phyloP scores from a whole-genome alignment of 2,113 vertebrate species.

The Microcebus murinus region DNA sequence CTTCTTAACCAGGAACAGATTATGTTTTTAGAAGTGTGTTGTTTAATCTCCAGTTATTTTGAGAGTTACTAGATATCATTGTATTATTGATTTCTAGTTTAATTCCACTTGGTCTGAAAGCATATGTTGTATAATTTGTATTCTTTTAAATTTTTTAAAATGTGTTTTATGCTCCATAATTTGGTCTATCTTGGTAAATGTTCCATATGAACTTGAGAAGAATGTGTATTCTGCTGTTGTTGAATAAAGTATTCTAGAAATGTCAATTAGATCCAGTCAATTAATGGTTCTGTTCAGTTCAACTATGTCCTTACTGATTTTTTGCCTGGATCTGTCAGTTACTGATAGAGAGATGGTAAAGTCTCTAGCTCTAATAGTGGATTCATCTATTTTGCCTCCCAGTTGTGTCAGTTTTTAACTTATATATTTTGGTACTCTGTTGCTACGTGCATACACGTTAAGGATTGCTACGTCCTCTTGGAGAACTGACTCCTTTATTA shows the following conservation, averaged over 20 bases:
- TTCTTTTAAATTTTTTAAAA: not conserved
- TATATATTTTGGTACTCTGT: not conserved
- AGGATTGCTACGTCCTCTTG: not conserved
- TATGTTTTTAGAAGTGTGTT: not conserved
- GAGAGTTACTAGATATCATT: not conserved
- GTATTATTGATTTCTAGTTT: not conserved
- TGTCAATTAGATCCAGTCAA: not conserved
- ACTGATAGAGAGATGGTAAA: not conserved
- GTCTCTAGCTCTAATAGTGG: not conserved
- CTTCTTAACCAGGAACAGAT: not conserved
- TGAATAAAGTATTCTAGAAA: not conserved
- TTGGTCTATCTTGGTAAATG: not conserved
- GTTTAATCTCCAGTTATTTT: not conserved
- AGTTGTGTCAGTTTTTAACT: not conserved
- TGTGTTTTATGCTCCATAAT: not conserved
- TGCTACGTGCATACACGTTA: not conserved
- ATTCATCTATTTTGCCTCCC: not conserved
- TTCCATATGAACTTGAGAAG: not conserved
- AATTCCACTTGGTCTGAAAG: not conserved
- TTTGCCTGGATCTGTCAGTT: not conserved
- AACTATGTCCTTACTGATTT: not conserved
- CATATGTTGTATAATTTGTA: not conserved
- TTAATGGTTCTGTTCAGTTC: not conserved
- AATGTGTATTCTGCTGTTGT: not conserved
- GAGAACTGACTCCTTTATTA: not conserved